Percentiles rank a stretch among this genome's conserved stretches.
Evolutionary conservation across 2,888 invertebrate genomes (phyloP).

Genomic region (Temnothorax unifasciatus): DNA sequence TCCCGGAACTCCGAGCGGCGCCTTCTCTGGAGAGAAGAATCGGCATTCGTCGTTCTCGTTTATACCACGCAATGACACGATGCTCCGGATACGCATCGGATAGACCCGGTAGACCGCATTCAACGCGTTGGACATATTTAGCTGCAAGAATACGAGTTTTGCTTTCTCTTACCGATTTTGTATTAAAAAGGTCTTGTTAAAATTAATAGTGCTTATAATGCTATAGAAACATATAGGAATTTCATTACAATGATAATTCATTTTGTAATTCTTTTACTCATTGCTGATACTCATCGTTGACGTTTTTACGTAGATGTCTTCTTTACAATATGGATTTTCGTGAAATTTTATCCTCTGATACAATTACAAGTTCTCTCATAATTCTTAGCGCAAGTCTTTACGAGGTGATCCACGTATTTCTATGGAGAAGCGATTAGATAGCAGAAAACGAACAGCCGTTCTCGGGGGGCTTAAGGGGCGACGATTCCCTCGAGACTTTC

Average conservation of each 20-base stretch:
- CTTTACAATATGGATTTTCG: not conserved
- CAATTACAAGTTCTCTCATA: constrained; percentile 19
- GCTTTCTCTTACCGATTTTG: not conserved
- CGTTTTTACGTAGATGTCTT: not conserved
- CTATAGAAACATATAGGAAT: not conserved
- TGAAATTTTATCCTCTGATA: constrained; percentile 10
- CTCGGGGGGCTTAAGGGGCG: not conserved
- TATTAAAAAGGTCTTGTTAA: not conserved
- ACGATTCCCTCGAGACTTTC: constrained; percentile 53
- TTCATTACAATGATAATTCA: not conserved
- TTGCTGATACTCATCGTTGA: not conserved
- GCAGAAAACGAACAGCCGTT: constrained; percentile 40
- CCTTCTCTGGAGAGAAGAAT: constrained; percentile 77
- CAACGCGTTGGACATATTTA: not conserved
- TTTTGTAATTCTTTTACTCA: not conserved
- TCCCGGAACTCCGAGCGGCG: constrained; percentile 75
- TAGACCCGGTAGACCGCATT: not conserved
- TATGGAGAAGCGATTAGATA: constrained; percentile 20
- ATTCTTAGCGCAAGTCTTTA: constrained; percentile 17
- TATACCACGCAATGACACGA: constrained; percentile 32
- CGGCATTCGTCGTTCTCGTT: constrained; percentile 59
- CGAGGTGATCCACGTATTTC: constrained; percentile 23
- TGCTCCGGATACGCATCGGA: constrained; percentile 10
- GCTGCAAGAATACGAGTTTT: not conserved
- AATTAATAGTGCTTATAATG: not conserved